Evolutionary conservation across 2,113 vertebrate genomes (phyloP).

Genomic region (Elanoides forficatus): DNA sequence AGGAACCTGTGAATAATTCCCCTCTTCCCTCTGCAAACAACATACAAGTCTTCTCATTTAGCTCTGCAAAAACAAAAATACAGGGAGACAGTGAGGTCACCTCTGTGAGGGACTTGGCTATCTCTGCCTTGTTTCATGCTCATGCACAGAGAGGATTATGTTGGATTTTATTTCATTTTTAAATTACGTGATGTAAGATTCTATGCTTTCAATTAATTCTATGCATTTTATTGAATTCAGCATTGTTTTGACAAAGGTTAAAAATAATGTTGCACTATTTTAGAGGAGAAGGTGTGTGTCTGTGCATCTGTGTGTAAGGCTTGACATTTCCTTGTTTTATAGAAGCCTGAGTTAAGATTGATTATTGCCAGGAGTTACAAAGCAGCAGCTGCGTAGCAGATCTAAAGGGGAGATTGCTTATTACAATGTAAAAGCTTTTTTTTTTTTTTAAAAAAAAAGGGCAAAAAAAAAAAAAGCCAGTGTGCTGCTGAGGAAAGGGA

Average conservation of each 20-base stretch:
- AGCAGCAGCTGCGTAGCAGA: background rate
- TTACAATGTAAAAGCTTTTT: background rate
- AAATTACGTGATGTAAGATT: background rate
- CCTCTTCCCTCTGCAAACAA: background rate
- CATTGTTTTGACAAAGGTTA: background rate
- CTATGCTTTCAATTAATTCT: background rate
- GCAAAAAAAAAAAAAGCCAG: too few relatives aligned
- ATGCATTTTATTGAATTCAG: background rate
- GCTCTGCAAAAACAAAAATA: background rate
- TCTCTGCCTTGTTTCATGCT: background rate
- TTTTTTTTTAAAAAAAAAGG: background rate
- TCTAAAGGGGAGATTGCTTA: background rate
- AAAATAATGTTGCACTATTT: background rate
- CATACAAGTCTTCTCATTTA: background rate
- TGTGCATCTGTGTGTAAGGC: background rate
- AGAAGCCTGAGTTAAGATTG: background rate
- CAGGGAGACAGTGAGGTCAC: background rate
- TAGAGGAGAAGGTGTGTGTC: background rate
- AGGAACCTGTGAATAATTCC: conserved; percentile 31
- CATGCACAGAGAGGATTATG: background rate
- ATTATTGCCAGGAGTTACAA: background rate
- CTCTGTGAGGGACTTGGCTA: background rate
- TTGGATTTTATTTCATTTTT: background rate
- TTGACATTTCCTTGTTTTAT: background rate
- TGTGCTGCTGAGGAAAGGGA: background rate